These are phyloP conservation scores for Saccostrea cuccullata DNA, from an alignment of 1,140 invertebrate species.

Conservation along the genomic window DNA sequence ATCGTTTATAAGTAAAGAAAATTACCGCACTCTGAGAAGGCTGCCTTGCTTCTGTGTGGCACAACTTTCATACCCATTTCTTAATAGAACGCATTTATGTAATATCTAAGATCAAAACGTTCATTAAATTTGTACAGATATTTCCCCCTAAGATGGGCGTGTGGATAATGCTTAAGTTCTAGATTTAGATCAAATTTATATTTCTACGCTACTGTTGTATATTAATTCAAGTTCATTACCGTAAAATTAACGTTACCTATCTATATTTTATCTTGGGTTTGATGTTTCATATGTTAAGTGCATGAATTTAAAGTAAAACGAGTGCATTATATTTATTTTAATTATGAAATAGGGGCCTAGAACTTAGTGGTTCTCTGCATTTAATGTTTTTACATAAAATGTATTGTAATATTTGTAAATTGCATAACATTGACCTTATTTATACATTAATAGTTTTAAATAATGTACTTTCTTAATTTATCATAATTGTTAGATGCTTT, in stretches of 20 bases:
- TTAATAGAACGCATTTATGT: constrained; percentile 19
- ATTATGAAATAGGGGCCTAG: background rate
- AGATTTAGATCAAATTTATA: constrained; percentile 3
- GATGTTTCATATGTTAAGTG: constrained; percentile 10
- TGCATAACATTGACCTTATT: too few relatives aligned
- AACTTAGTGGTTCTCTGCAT: background rate
- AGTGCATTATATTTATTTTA: background rate
- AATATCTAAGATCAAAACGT: constrained; percentile 1
- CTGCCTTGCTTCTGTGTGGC: constrained; percentile 16
- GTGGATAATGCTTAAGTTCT: background rate
- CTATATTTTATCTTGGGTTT: background rate
- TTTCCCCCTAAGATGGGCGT: background rate
- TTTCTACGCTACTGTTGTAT: constrained; percentile 16
- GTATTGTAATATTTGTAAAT: too few relatives aligned
- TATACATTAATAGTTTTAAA: too few relatives aligned
- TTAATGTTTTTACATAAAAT: too few relatives aligned
- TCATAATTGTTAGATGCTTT: too few relatives aligned
- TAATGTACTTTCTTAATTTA: too few relatives aligned
- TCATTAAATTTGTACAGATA: constrained; percentile 2
- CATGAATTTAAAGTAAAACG: background rate
- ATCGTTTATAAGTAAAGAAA: constrained; percentile 31
- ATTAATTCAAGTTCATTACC: constrained; percentile 23
- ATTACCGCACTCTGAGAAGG: background rate
- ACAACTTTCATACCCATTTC: constrained; percentile 2
- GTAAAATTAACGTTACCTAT: constrained; percentile 12